Conservation (phyloP, 2,113 vertebrate species). For the Perognathus longimembris region DNA sequence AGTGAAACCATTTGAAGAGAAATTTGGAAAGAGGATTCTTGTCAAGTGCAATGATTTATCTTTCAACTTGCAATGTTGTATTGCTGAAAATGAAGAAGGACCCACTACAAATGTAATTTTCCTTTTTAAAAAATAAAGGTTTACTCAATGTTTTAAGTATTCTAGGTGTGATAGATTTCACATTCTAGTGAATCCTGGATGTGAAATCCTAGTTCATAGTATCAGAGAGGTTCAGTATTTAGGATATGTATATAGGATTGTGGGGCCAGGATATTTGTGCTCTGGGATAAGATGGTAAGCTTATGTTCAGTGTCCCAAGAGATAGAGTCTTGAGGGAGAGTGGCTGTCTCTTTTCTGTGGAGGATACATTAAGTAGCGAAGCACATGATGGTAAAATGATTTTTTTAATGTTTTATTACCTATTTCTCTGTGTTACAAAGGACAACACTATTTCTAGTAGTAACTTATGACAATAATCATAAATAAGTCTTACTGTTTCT, state of each 20-base stretch:
- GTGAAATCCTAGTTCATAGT: not conserved
- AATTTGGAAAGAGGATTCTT: conserved; percentile 96
- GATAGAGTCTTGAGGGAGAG: not conserved
- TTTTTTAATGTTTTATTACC: not conserved
- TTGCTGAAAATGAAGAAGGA: conserved; percentile 98
- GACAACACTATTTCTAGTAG: not conserved
- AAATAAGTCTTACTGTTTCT: not conserved
- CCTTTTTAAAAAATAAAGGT: not conserved
- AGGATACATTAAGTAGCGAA: not conserved
- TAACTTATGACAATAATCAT: not conserved
- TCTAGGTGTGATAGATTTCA: not conserved
- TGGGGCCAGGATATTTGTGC: not conserved
- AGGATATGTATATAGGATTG: not conserved
- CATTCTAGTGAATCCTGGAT: not conserved
- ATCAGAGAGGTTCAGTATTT: not conserved
- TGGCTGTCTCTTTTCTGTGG: not conserved
- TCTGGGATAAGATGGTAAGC: not conserved
- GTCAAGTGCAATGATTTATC: conserved; percentile 98
- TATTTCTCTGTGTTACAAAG: not conserved
- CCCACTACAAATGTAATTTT: conserved; percentile 96
- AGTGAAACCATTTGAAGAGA: conserved; percentile 97
- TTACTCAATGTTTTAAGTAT: not conserved
- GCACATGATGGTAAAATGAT: not conserved
- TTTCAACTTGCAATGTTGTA: conserved; percentile 98
- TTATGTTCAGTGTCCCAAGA: not conserved